These are phyloP conservation scores for Rhodeus uyekii DNA, from an alignment of 2,797 vertebrate genomes.

Conservation along the genomic window DNA sequence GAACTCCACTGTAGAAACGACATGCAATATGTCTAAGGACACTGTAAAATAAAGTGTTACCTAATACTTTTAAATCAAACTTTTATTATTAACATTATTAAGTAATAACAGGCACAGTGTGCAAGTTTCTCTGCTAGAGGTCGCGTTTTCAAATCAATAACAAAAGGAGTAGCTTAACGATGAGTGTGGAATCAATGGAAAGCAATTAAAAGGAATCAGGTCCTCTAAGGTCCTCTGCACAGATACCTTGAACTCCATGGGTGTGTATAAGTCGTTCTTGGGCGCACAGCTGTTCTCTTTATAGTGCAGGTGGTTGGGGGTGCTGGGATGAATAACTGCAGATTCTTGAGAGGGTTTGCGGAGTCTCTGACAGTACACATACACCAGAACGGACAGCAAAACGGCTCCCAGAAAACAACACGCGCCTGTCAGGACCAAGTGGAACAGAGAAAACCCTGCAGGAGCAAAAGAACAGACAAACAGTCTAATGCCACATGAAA, in stretches of 20 bases:
- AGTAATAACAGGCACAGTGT: too few relatives aligned
- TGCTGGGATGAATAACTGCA: constrained; percentile 90
- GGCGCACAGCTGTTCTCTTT: constrained; percentile 87
- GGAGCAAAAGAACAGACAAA: not conserved
- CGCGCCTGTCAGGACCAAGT: constrained; percentile 85
- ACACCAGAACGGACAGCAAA: constrained; percentile 85
- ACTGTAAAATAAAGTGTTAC: too few relatives aligned
- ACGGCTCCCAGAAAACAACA: constrained; percentile 88
- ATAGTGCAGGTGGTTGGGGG: constrained; percentile 93
- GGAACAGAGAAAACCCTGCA: constrained; percentile 89
- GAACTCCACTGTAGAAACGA: too few relatives aligned
- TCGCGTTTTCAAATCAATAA: too few relatives aligned
- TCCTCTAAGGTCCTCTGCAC: too few relatives aligned
- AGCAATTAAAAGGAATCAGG: too few relatives aligned
- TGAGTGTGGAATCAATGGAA: too few relatives aligned
- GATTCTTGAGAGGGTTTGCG: constrained; percentile 87
- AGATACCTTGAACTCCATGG: constrained; percentile 98
- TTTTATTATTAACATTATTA: not conserved
- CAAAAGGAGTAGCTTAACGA: too few relatives aligned
- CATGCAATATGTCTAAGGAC: too few relatives aligned
- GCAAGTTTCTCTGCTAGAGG: too few relatives aligned
- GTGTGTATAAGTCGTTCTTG: constrained; percentile 96
- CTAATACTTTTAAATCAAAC: not conserved
- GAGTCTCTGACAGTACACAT: constrained; percentile 87
- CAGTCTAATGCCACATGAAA: not conserved